Evolutionary conservation across 1,140 invertebrate species (phyloP).

Genomic region (Aphidius ervi): DNA sequence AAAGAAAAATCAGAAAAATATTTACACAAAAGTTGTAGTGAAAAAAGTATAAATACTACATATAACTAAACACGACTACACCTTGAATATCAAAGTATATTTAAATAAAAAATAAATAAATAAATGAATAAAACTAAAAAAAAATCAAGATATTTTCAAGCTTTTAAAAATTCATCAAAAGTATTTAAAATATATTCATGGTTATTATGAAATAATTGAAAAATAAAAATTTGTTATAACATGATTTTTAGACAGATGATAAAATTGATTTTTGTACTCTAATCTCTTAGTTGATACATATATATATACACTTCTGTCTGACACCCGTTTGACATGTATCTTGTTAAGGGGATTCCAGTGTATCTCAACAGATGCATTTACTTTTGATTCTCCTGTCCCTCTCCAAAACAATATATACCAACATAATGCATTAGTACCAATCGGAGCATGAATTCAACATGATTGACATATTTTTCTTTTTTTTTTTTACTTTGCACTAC

Average conservation of each 20-base stretch:
- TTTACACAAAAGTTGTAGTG: too few species aligned
- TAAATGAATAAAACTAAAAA: conserved; percentile 10
- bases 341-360: conserved; percentile 17
- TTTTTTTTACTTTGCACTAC: conserved; percentile 25
- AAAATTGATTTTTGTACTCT: neutral
- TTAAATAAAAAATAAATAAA: conserved; percentile 3
- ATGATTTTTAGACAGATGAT: conserved; percentile 5
- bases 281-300: too few species aligned
- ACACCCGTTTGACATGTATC: conserved; percentile 17
- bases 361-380: conserved; percentile 14
- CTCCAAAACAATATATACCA: too few species aligned
- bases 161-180: neutral
- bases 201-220: neutral
- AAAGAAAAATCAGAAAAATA: too few species aligned
- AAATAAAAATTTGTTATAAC: conserved; percentile 7
- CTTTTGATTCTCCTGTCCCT: neutral
- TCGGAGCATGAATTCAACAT: conserved; percentile 37
- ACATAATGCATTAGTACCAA: conserved; percentile 26
- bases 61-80: too few species aligned
- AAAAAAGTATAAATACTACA: too few species aligned
- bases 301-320: too few species aligned
- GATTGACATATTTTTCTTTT: conserved; percentile 51
- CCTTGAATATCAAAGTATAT: too few species aligned
- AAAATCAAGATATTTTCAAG: neutral
- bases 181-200: neutral